Base-by-base conservation (phyloP, 2,113 vertebrate species). In the Octodon degus region DNA sequence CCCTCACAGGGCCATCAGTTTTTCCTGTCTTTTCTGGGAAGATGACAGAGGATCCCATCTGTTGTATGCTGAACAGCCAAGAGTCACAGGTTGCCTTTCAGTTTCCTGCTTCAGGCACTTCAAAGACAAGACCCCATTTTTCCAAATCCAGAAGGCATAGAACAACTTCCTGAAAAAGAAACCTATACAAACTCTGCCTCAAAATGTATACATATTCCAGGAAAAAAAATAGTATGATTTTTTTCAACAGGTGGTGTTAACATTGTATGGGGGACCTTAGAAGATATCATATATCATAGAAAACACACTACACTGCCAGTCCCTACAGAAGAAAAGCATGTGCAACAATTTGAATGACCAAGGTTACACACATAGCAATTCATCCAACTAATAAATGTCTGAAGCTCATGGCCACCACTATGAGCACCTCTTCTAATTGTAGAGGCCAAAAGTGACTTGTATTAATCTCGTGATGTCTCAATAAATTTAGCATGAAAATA, bases 101-200 rank as follows among this genome's bases (percentile, higher is more conserved):
- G 40, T 93, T 94, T 22, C 30, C 70, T 67, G 19, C 5, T 20
- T 89, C 9, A n/a, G 32, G n/a, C n/a, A 81, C 25, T 87, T 74
- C 58, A 93, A 91, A 92, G 67, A 47, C 25, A 62, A 96, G 13
- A 17, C 58, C 62, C 12, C 74, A 72, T 65, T 83, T 91, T 70
- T n/a, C 43, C 89, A 55, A 80, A 76, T 27, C 55, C 27, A 89
- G 17, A 91, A 94, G 63, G 34, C 27, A 20, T 82, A 63, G 68
- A 43, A 87, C 30, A 95, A 92, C 47, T 76, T 95, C 60, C 65
- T 91, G 65, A 74, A 58, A 87, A 92, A 32, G 43, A 4, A 25
- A 77, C 25, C 43, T 47, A 43, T 30, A 77, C 25, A 77, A 24
- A 77, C 43, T 77, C 43, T 50, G 13, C 25, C 40, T 30, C 53